Percentiles rank a stretch among this genome's conserved stretches.
phyloP scores from a whole-genome alignment of 2,113 vertebrate genomes.

The Toxostoma redivivum region DNA sequence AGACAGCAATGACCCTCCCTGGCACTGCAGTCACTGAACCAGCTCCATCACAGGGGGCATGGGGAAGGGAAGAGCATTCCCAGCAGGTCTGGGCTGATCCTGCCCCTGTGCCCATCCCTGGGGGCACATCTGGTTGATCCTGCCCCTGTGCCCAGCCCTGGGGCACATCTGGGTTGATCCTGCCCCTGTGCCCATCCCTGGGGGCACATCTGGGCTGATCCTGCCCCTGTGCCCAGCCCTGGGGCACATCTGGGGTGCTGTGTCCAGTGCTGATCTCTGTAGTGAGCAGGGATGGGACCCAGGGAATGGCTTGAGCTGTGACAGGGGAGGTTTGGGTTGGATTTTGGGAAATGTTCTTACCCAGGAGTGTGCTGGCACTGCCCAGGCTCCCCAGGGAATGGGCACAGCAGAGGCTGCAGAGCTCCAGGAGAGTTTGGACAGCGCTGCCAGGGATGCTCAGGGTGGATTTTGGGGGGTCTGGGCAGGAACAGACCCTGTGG shows the following conservation, averaged over 20 bases:
- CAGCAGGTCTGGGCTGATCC: background rate
- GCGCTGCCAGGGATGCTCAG: background rate
- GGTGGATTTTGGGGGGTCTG: background rate
- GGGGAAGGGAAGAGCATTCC: background rate
- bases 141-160: background rate
- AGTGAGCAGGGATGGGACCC: background rate
- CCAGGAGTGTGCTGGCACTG: background rate
- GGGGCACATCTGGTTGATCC: too few relatives aligned
- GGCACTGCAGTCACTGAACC: background rate
- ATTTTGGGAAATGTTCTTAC: fast-evolving
- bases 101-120: background rate
- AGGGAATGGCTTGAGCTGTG: background rate
- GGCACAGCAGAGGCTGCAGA: background rate
- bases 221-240: background rate
- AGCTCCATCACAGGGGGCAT: fast-evolving
- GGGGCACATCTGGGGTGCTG: background rate
- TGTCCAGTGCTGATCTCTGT: background rate
- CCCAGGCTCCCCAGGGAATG: background rate
- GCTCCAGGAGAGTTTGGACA: background rate
- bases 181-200: background rate
- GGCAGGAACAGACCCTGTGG: background rate
- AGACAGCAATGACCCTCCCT: background rate
- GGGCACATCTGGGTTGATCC: too few relatives aligned
- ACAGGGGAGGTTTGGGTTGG: fast-evolving
- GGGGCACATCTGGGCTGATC: background rate